Evolutionary conservation across 2,797 vertebrate species (phyloP), one percentile per base, ranked within the genome.

Genomic region (Cetoscarus ocellatus): DNA sequence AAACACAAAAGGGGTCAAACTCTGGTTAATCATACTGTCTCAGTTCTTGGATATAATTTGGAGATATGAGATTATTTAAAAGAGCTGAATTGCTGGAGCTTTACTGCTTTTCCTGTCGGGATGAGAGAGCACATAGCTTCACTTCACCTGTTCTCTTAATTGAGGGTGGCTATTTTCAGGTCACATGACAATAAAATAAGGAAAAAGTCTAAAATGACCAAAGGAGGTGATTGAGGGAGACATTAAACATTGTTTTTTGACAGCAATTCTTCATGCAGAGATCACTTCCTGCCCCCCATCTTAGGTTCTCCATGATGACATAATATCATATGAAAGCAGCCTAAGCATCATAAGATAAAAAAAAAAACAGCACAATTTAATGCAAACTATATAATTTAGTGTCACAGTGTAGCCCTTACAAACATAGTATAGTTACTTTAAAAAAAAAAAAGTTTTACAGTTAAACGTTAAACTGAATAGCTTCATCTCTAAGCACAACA

Each of bases 161-260:
- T 69, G 70, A 71, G 64, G 70, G 3, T 12, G 45, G 52, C 50
- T 45, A 69, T 84, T 80, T 55, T 51, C 34, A 75, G 75, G 57
- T 52, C 54, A 49, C 14, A 67, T 48, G 61, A 59, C 15, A 48
- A 14, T 18, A 10, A 51, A 52, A 40, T 17, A 61, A 73, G 53
- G 39, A 68, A 65, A 43, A 62, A 38, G 14, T 59, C 44, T 54
- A 57, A 73, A 80, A 61, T 50, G 49, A 53, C 59, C 69, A 70
- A 54, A 43, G 40, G 55, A 13, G 54, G 39, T 65, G 17, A 58
- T 49, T 42, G 34, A 49, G 36, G 60, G 54, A 59, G 43, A 48
- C 63, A 64, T 75, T 57, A 73, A 66, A 69, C 48, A 48, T 3
- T 14, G 57, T 36, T 39, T 68, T 43, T 19, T 44, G 43, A 57